Percentiles rank a stretch among this genome's conserved stretches.
phyloP scores from a whole-genome alignment of 2,113 vertebrate genomes.

The Corythornis vintsioides region DNA sequence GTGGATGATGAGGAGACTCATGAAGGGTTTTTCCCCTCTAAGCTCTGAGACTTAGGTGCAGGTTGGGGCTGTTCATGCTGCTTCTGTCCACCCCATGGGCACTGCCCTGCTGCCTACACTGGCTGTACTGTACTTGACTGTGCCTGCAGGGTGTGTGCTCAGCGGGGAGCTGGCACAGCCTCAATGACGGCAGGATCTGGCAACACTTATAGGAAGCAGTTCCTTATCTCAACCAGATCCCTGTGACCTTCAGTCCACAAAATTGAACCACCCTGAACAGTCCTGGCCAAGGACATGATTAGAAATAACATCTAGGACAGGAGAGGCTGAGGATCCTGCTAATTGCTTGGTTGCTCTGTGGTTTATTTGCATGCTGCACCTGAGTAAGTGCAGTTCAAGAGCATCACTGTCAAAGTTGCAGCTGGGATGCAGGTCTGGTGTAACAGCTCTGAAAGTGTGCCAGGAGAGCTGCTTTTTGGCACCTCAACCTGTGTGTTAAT shows the following conservation, averaged over 20 bases:
- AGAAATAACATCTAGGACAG: neutral
- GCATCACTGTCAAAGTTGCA: neutral
- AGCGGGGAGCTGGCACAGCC: neutral
- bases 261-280: neutral
- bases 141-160: neutral
- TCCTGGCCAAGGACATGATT: neutral
- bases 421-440: neutral
- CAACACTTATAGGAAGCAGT: accelerated
- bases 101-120: neutral
- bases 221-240: neutral
- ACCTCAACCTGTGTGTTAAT: neutral
- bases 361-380: neutral
- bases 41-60: neutral
- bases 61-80: neutral
- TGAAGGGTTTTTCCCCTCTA: neutral
- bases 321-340: neutral
- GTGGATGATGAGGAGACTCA: neutral
- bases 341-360: neutral
- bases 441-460: neutral
- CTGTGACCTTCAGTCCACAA: neutral
- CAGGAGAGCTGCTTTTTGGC: slow-evolving; percentile 10
- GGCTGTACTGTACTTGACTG: accelerated
- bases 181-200: neutral
- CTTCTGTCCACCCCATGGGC: accelerated
- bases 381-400: neutral